Base-by-base conservation (phyloP, 2,888 invertebrate species). In the Nephrotoma guestfalica region DNA sequence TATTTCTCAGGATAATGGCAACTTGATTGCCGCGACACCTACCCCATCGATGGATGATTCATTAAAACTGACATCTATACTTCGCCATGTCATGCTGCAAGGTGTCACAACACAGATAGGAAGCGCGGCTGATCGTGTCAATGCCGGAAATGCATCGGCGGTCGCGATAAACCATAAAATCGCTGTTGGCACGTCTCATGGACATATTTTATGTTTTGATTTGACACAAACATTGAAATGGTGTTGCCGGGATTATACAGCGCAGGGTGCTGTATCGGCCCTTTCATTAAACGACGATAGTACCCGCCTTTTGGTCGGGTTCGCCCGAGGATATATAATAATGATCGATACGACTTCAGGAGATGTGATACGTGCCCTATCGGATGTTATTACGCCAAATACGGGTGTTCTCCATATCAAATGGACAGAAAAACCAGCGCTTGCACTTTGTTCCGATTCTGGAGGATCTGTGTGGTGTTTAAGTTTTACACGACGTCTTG, bases 381-480 rank as follows among this genome's bases (percentile, higher is more conserved):
- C 94, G 18, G 97, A 97, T 90, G 96, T 95, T 6, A 97, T 97
- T 90, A 96, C 97, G 5, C 95, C 96, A 6, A 96, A 96, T 88
- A 95, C 96, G 6, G 97, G 97, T 30, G 95, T 97, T 4, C 92
- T 97, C 71, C 96, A 96, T 90, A 92, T 93, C 15, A 91, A 91
- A 87, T 92, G 92, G 92, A 95, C 96, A 88, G 95, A 95, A 89
- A 94, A 94, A 88, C 93, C 95, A 5, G 94, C 95, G 41, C 90
- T 96, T 87, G 97, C 96, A 0, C 92, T 97, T 43, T 95, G 96
- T 89, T 96, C 97, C 30, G 99, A 99, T 90, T 97, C 96, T 85
- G 97, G 98, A 2, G 99, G 99, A 0, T 99, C 98, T 0, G 98
- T 99, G 1, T 99, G 98, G 94, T 96, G 98, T 88, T 92, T 99